A percentile compares a stretch with the other conserved stretches of the same genome.
phyloP scores from a whole-genome alignment of 92 coral and sea anemone species.

The Montipora capitata region DNA sequence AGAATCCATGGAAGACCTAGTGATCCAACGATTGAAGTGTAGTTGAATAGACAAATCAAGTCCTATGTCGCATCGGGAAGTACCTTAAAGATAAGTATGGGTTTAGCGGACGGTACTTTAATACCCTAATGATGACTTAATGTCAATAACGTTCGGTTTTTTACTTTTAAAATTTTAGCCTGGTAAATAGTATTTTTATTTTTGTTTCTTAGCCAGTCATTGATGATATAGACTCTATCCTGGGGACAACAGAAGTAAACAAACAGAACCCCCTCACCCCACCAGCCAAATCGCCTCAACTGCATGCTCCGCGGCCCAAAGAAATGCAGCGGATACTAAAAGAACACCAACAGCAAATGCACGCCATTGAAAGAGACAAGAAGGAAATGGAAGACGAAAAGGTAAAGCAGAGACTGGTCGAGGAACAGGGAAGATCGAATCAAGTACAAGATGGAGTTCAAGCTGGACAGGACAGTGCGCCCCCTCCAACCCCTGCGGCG shows the following conservation, averaged over 20 bases:
- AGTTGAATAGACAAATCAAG: too few species aligned
- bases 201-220: conserved; percentile 82
- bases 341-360: conserved; percentile 94
- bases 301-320: conserved; percentile 97
- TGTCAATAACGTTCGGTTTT: too few species aligned
- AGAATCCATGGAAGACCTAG: too few species aligned
- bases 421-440: conserved; percentile 54
- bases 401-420: conserved; percentile 72
- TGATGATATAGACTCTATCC: conserved; percentile 92
- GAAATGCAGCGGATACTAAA: conserved; percentile 95
- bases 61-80: too few species aligned
- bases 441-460: conserved; percentile 51
- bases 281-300: conserved; percentile 88
- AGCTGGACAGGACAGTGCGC: conserved; percentile 83
- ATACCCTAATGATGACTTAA: too few species aligned
- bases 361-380: conserved; percentile 85
- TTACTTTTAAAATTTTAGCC: too few species aligned
- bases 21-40: too few species aligned
- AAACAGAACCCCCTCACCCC: conserved; percentile 80
- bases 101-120: too few species aligned
- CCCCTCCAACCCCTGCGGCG: conserved; percentile 86
- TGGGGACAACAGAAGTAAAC: conserved; percentile 96
- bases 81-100: too few species aligned
- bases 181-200: background rate
- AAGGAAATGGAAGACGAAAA: conserved; percentile 83